Base-by-base conservation (phyloP, 1,140 invertebrate species). In the Cecropterus lyciades region DNA sequence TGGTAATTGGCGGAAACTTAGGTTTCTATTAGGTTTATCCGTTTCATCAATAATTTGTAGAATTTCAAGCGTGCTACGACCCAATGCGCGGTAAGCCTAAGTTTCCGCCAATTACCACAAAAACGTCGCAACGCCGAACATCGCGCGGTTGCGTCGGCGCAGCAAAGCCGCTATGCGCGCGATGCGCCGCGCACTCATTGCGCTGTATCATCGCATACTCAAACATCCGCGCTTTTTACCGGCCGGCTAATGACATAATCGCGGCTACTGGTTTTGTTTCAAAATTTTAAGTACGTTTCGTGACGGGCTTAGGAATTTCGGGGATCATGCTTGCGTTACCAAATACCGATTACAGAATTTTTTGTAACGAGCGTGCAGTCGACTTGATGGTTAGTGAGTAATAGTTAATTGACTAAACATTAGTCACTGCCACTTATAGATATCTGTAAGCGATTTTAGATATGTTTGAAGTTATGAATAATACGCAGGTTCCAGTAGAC, bases 191-290 rank as follows among this genome's bases (percentile, higher is more conserved):
- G 56, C 42, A 16, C 40, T 59, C 56, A 59, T 59, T 59, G 56
- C 56, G 42, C 42, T 43, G 56, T 59, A 59, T 59, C 56, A 59
- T 59, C 56, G 56, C 56, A 59, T 59, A 59, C 56, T 46, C 56
- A 59, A 59, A 59, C 56, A 59, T 59, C 56, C 56, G 40, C 20
- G 43, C 8, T 59, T 57, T 57, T 57, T 57, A 14, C 17, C 40
- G 24, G 7, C 37, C 17, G 40, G 40, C 17, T 59, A 59, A 59
- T 59, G 56, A 57, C 55, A 57, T 57, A 57, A 57, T 57, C 55
- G 55, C 55, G 8, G 37, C 55, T 57, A 11, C 53, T 30, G 53
- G 53, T 57, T 45, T 57, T 57, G 53, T 14, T 45, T 37, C 17
- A 45, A 45, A 57, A 43, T 43, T 42, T 57, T 56, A 9, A 11